Conservation (phyloP, 2,888 invertebrate genomes). For the Magallana nippona region DNA sequence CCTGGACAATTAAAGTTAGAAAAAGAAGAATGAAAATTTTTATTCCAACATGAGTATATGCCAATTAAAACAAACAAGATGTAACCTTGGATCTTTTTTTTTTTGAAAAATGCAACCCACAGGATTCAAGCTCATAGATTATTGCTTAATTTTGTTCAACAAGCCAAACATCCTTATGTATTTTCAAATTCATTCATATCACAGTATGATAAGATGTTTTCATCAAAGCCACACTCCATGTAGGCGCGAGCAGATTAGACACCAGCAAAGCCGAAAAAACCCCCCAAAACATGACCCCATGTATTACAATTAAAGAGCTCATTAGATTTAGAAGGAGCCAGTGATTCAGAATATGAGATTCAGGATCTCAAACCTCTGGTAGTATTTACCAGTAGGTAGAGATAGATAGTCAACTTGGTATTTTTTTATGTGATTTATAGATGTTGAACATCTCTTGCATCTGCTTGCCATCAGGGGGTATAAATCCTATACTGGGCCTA, state of each 20-base stretch:
- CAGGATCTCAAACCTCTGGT: neutral
- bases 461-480: slow-evolving; percentile 7
- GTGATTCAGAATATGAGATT: neutral
- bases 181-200: slow-evolving; percentile 1
- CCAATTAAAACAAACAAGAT: neutral
- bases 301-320: slow-evolving; percentile 1
- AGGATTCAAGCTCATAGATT: neutral
- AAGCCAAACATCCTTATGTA: neutral
- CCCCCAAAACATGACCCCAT: neutral
- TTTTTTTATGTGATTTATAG: slow-evolving; percentile 9
- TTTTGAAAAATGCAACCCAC: no score
- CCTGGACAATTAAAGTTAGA: no score
- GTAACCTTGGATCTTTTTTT: neutral
- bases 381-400: neutral
- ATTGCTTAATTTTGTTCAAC: neutral
- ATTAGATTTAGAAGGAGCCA: neutral
- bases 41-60: neutral
- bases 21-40: neutral
- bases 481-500: neutral
- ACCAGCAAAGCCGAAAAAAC: neutral
- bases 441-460: slow-evolving; percentile 19
- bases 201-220: neutral
- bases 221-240: neutral
- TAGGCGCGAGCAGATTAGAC: neutral
- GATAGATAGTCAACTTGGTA: neutral